Evolutionary conservation across 2,797 vertebrate species (phyloP), one percentile per base, ranked within the genome.

Genomic region (Heterohyrax brucei): DNA sequence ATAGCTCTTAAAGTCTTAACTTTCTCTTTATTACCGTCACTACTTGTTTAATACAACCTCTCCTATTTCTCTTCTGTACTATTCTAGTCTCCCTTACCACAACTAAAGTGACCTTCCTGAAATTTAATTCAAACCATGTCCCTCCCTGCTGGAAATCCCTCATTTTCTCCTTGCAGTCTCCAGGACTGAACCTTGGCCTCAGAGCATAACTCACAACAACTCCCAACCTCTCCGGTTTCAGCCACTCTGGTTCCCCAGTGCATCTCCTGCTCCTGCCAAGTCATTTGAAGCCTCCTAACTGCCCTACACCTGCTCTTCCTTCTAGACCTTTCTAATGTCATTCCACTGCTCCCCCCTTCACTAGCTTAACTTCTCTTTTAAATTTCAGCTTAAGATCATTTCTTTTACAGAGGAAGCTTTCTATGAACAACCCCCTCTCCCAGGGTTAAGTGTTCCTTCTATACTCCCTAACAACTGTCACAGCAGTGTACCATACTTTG

Each of bases 21-120:
- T 68, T 91, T 64, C 28, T 93, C 72, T 93, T 89, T 56, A 83
- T 77, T 75, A 46, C 50, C 39, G 80, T 19, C 33, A n/a, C 28
- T 64, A 48, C 24, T 56, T 30, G 87, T 61, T 77, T 82, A 50
- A 66, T 50, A 76, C 33, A 94, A 2, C 13, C 33, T 68, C 39
- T 56, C 66, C 72, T 93, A 30, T 9, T 95, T 81, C 89, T 96
- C 86, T n/a, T 96, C 46, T 56, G 22, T 73, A 24, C 33, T 84
- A 68, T 80, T 95, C 81, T 82, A 50, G 56, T 87, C 78, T 89
- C 66, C 50, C 50, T 93, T 82, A 89, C 76, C 33, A 87, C 16
- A 86, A 39, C 26, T 93, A 86, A 94, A 92, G 64, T 75, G 48
- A 81, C 39, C 53, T 81, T 93, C 91, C 53, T 92, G 85, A 87